Base-by-base conservation (phyloP, 2,888 invertebrate genomes). In the Diarsia rubi region DNA sequence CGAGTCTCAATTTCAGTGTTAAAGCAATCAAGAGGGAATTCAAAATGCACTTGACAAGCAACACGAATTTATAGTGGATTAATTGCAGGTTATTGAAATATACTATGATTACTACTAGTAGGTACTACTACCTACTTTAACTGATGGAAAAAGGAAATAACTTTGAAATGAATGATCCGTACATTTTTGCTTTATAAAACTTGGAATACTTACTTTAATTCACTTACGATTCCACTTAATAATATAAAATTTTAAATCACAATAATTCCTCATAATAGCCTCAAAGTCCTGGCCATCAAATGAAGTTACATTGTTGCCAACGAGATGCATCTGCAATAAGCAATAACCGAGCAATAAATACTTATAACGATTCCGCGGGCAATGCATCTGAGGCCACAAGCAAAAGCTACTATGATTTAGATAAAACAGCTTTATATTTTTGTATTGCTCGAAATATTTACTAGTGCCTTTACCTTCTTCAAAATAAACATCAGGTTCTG, bases 331-430 rank as follows among this genome's bases (percentile, higher is more conserved):
- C 73, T 66, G 62, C 81, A 83, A 64, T 52, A 67, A 66, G 62
- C 59, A 81, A 79, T 69, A 83, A 73, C 77, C 62, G 42, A 62
- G 65, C 66, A 82, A 70, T 82, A 79, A 81, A 80, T 69, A n/a
- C n/a, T n/a, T n/a, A 74, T 73, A 59, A 24, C 57, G 14, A 81
- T 81, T 75, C 84, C 68, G 67, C 67, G 45, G 70, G 84, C 84
- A 73, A 84, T 74, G 59, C 74, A 68, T 65, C 64, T 65, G 44
- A 82, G 14, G 63, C 79, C 27, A 49, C 31, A 60, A 31, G 49
- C 54, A 45, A 81, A 70, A 65, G 65, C 69, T 69, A 69, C 62
- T 74, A 68, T n/a, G 59, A 60, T 68, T 67, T 57, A 68, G 64
- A 69, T 68, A 70, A 83, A 69, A 27, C 27, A 27, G 27, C 57